phyloP scores from a whole-genome alignment of 2,888 invertebrate genomes.

The Zonitis immaculata region DNA sequence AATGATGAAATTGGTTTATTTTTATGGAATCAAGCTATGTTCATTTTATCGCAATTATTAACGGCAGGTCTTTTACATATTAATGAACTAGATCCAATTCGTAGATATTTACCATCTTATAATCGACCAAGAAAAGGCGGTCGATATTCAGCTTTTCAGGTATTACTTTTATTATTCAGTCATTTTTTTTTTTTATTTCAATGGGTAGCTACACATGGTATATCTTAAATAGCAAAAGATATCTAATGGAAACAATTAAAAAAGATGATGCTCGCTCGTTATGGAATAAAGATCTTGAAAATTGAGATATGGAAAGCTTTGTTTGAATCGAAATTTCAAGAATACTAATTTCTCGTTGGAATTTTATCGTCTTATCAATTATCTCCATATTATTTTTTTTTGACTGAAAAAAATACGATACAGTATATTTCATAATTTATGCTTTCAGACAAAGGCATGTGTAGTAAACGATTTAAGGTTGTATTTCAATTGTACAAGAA shows the following conservation, averaged over 20 bases:
- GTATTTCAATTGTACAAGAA: conserved; percentile 8
- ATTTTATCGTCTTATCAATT: no score
- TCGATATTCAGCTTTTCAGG: conserved; percentile 97
- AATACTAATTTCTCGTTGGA: no score
- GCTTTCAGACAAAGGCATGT: conserved; percentile 56
- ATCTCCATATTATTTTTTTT: no score
- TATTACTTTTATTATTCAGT: conserved; percentile 37
- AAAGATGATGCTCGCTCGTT: no score
- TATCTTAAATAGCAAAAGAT: no score
- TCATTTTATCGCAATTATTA: conserved; percentile 87
- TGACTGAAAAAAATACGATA: no score
- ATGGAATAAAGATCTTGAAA: no score
- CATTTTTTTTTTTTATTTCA: no score
- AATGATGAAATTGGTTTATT: conserved; percentile 62
- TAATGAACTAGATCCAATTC: conserved; percentile 92
- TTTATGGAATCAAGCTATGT: conserved; percentile 95
- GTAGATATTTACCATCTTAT: conserved; percentile 92
- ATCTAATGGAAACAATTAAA: no score
- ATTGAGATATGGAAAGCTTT: no score
- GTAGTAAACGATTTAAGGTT: conserved; percentile 53
- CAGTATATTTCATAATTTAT: conserved; percentile 18
- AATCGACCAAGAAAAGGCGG: conserved; percentile 89
- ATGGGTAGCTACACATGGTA: no score
- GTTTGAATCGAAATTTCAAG: no score
- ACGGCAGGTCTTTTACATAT: conserved; percentile 86